These are phyloP conservation scores for Brachirus orientalis DNA, from an alignment of 2,113 vertebrate species.

Conservation along the genomic window DNA sequence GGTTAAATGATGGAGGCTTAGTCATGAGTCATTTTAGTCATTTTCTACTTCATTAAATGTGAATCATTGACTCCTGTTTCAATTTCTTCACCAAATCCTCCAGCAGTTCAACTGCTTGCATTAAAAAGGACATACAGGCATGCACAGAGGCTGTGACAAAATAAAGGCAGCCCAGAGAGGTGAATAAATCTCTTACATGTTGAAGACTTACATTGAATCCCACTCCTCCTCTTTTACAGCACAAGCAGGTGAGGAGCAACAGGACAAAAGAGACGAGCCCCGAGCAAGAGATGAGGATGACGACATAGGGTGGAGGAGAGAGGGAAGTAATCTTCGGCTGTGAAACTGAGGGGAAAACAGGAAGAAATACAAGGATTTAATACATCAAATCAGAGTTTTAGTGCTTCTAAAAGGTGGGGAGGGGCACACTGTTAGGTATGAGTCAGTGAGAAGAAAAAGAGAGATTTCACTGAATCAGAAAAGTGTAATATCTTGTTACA, in stretches of 20 bases:
- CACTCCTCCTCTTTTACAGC: slow-evolving; percentile 91
- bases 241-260: slow-evolving; percentile 92
- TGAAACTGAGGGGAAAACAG: slow-evolving; percentile 70
- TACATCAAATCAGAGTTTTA: background rate
- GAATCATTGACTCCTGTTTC: slow-evolving; percentile 40
- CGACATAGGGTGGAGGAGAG: slow-evolving; percentile 90
- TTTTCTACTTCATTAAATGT: slow-evolving; percentile 42
- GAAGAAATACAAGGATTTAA: slow-evolving; percentile 46
- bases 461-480: slow-evolving; percentile 57
- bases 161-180: slow-evolving; percentile 42
- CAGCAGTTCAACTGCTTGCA: too few relatives aligned
- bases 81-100: too few relatives aligned
- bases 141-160: slow-evolving; percentile 43
- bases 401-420: slow-evolving; percentile 14
- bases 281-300: slow-evolving; percentile 93
- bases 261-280: slow-evolving; percentile 92
- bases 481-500: slow-evolving; percentile 61
- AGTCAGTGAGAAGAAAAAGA: slow-evolving; percentile 62
- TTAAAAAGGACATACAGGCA: too few relatives aligned
- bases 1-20: slow-evolving; percentile 25
- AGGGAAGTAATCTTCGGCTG: slow-evolving; percentile 83
- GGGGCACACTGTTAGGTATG: slow-evolving; percentile 43
- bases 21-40: slow-evolving; percentile 36
- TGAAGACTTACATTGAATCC: slow-evolving; percentile 91
- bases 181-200: slow-evolving; percentile 70